phyloP scores from a whole-genome alignment of 37 sponge, comb jelly and placozoan species.

The Crambe crambe region DNA sequence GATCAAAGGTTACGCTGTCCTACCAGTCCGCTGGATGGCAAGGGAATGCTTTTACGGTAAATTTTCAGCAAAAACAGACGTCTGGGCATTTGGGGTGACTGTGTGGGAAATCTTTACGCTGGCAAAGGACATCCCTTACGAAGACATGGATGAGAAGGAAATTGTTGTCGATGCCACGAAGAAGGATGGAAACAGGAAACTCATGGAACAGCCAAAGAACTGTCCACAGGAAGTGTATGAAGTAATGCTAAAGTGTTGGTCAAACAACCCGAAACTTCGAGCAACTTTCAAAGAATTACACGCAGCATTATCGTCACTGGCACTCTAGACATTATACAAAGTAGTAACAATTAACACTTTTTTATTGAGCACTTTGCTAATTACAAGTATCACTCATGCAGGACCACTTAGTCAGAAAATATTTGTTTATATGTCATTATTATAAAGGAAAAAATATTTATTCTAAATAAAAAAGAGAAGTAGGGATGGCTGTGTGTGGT shows the following conservation, averaged over 20 bases:
- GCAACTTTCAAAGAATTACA: not conserved
- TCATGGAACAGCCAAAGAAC: not conserved
- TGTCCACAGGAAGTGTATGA: slow-evolving; percentile 4
- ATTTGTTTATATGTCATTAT: no score
- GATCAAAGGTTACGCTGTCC: slow-evolving; percentile 52
- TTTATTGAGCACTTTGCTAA: no score
- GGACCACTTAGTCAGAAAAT: no score
- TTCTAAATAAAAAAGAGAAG: no score
- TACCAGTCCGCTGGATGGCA: slow-evolving; percentile 88
- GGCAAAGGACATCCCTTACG: slow-evolving; percentile 65
- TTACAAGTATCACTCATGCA: no score
- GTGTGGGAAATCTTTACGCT: slow-evolving; percentile 86
- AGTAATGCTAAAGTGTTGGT: not conserved
- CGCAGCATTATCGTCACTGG: not conserved
- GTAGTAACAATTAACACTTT: no score
- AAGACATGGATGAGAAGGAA: slow-evolving; percentile 70
- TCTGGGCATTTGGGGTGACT: slow-evolving; percentile 82
- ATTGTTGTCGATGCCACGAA: slow-evolving; percentile 69
- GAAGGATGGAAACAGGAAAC: not conserved
- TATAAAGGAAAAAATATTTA: no score
- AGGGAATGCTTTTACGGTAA: slow-evolving; percentile 82
- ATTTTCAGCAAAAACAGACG: slow-evolving; percentile 84
- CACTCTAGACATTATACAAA: no score
- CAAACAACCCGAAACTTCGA: not conserved
- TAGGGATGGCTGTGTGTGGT: no score